phyloP scores from a whole-genome alignment of 1,140 invertebrate genomes.

The Wasmannia auropunctata region DNA sequence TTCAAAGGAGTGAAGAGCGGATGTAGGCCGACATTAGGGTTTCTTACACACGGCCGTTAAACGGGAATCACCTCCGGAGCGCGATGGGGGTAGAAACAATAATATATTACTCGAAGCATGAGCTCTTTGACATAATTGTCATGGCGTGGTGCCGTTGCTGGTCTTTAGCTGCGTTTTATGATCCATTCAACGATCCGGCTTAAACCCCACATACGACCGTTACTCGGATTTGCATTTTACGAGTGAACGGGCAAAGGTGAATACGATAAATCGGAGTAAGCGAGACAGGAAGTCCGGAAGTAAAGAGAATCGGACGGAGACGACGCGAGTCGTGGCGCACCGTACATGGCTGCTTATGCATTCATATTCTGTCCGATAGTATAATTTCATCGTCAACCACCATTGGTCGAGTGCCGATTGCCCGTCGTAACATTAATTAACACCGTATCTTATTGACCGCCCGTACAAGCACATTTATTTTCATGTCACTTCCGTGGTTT shows the following conservation, averaged over 20 bases:
- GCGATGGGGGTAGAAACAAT: conserved; percentile 48
- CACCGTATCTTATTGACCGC: neutral
- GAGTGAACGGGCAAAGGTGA: conserved; percentile 70
- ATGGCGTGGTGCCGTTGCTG: conserved; percentile 61
- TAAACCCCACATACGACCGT: conserved; percentile 71
- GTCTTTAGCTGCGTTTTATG: conserved; percentile 77
- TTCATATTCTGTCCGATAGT: conserved; percentile 9
- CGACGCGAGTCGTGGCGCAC: neutral
- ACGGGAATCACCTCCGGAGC: neutral
- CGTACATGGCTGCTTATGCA: conserved; percentile 26
- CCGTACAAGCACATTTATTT: neutral
- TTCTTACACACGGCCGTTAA: conserved; percentile 34
- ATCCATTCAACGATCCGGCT: conserved; percentile 75
- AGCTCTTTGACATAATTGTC: conserved; percentile 76
- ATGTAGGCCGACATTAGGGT: conserved; percentile 29
- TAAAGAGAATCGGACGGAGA: conserved; percentile 13
- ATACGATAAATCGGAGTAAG: conserved; percentile 20
- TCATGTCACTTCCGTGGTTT: neutral
- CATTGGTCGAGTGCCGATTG: conserved; percentile 28
- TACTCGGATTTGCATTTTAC: conserved; percentile 82
- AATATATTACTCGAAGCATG: conserved; percentile 63
- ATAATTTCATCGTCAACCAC: conserved; percentile 46
- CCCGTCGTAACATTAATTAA: conserved; percentile 36
- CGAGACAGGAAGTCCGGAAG: neutral
- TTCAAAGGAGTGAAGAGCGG: conserved; percentile 32